A percentile compares a stretch with the other conserved stretches of the same genome.
These are phyloP conservation scores for Podabrus alpinus DNA, from an alignment of 2,888 invertebrate species.

Conservation along the genomic window DNA sequence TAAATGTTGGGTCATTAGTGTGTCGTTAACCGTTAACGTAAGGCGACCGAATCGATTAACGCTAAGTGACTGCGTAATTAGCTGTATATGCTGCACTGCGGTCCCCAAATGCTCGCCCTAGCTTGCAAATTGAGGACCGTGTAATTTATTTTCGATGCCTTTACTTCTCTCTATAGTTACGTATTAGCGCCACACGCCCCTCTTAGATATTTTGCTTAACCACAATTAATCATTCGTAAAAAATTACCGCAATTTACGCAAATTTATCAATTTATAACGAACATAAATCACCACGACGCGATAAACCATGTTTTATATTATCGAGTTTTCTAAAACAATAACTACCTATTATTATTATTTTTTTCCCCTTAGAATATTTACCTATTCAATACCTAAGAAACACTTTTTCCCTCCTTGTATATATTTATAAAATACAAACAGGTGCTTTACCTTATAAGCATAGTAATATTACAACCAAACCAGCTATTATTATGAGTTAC, in stretches of 20 bases:
- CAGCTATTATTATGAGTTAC: neutral
- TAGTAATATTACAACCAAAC: neutral
- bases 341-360: neutral
- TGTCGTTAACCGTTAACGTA: slow-evolving; percentile 59
- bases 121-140: slow-evolving; percentile 49
- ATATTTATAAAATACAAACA: neutral
- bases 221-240: slow-evolving; percentile 9
- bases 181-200: slow-evolving; percentile 5
- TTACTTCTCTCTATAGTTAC: slow-evolving; percentile 25
- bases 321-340: neutral
- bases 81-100: slow-evolving; percentile 53
- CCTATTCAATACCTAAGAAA: neutral
- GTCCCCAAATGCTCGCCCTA: slow-evolving; percentile 38
- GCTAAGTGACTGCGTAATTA: slow-evolving; percentile 60
- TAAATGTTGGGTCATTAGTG: slow-evolving; percentile 58
- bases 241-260: neutral
- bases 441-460: neutral
- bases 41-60: slow-evolving; percentile 59
- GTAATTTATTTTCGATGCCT: slow-evolving; percentile 39
- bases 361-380: neutral
- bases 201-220: slow-evolving; percentile 4
- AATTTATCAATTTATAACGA: neutral
- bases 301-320: neutral
- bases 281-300: neutral
- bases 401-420: neutral